These are phyloP conservation scores for Lepisosteus oculatus DNA, from an alignment of 2,113 vertebrate species.

Conservation along the genomic window DNA sequence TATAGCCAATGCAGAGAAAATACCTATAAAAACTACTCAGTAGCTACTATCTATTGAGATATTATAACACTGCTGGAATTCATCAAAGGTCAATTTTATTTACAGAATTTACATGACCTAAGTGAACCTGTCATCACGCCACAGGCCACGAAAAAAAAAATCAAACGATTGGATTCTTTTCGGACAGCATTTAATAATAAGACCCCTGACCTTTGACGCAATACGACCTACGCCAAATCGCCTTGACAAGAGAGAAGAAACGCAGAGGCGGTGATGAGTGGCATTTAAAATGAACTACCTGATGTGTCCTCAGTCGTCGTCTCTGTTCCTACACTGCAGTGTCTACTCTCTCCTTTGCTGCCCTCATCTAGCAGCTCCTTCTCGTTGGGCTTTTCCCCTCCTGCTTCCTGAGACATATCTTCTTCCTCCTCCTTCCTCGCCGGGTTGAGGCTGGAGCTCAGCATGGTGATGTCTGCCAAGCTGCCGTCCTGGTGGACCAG, in stretches of 20 bases:
- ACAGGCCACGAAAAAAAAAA: not conserved
- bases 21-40: no score
- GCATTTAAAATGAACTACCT: conserved; percentile 48
- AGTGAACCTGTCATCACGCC: no score
- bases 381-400: conserved; percentile 51
- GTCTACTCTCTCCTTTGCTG: conserved; percentile 58
- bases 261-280: not conserved
- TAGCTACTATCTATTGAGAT: no score
- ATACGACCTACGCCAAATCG: not conserved
- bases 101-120: no score
- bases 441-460: conserved; percentile 70
- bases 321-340: conserved; percentile 54
- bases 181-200: not conserved
- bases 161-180: not conserved
- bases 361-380: conserved; percentile 42
- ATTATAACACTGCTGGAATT: no score
- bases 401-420: conserved; percentile 55
- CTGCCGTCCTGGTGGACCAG: conserved; percentile 90
- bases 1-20: no score
- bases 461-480: conserved; percentile 87
- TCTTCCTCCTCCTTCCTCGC: conserved; percentile 61
- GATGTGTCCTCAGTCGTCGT: conserved; percentile 79
- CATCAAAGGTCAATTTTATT: no score
- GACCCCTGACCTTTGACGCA: not conserved
- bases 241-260: not conserved